A percentile compares a stretch with the other conserved stretches of the same genome.
Evolutionary conservation across 2,888 invertebrate genomes (phyloP).

Genomic region (Cylloceria caligata): DNA sequence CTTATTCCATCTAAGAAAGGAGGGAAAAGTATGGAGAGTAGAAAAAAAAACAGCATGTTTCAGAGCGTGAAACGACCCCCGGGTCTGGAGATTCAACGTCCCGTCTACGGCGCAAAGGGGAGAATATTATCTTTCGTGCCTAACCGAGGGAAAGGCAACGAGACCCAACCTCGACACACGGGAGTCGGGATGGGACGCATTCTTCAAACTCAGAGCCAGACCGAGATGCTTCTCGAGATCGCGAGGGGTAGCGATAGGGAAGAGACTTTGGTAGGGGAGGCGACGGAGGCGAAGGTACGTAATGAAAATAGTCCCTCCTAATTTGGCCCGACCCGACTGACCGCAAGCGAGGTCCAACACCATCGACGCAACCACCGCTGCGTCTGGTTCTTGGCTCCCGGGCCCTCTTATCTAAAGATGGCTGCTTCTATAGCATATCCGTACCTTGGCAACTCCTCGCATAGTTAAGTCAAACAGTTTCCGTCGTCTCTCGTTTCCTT

Average conservation of each 20-base stretch:
- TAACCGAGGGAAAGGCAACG: conserved; percentile 48
- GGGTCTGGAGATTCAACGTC: conserved; percentile 40
- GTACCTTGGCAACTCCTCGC: conserved; percentile 17
- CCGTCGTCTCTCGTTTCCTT: conserved; percentile 44
- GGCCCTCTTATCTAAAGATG: conserved; percentile 77
- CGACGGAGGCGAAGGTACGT: conserved; percentile 71
- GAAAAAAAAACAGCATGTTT: conserved; percentile 41
- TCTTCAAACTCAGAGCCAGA: conserved; percentile 42
- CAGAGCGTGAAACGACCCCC: conserved; percentile 41
- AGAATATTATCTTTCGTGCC: conserved; percentile 53
- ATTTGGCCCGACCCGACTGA: conserved; percentile 79
- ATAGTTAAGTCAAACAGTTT: conserved; percentile 31
- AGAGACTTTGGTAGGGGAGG: conserved; percentile 41
- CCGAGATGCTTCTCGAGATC: conserved; percentile 51
- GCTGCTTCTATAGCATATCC: conserved; percentile 57
- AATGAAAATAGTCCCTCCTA: conserved; percentile 81
- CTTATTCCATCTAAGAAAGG: conserved; percentile 29
- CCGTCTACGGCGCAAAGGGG: conserved; percentile 26
- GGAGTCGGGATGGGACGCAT: conserved; percentile 42
- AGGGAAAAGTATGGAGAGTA: conserved; percentile 2
- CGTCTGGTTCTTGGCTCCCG: conserved; percentile 63
- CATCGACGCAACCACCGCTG: conserved; percentile 42
- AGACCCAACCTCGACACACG: conserved; percentile 28
- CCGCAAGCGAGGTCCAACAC: conserved; percentile 70
- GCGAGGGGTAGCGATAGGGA: conserved; percentile 45